phyloP scores from a whole-genome alignment of 2,113 vertebrate species.

The Pipa parva region DNA sequence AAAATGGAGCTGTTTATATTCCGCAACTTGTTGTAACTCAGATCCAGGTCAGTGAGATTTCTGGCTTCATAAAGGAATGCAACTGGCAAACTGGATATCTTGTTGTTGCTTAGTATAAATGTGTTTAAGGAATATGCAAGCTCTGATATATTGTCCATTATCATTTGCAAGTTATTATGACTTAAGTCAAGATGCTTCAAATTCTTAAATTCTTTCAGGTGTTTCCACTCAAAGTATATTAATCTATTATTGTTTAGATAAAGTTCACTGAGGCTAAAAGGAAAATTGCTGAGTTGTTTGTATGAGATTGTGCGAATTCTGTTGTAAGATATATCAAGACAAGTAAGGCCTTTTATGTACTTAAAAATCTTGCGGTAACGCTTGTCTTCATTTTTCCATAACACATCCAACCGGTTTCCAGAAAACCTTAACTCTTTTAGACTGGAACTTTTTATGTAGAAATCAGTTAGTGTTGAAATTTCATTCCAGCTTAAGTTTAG shows the following conservation, averaged over 20 bases:
- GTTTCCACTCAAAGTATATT: conserved; percentile 55
- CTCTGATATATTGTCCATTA: conserved; percentile 47
- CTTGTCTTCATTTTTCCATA: conserved; percentile 60
- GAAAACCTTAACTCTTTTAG: conserved; percentile 65
- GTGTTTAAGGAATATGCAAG: conserved; percentile 52
- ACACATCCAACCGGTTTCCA: conserved; percentile 58
- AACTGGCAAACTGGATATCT: conserved; percentile 55
- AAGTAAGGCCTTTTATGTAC: conserved; percentile 56
- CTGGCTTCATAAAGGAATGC: conserved; percentile 49
- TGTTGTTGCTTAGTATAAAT: conserved; percentile 63
- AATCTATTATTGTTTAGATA: conserved; percentile 53
- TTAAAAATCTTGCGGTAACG: conserved; percentile 57
- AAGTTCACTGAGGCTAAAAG: conserved; percentile 53
- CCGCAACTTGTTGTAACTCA: conserved; percentile 61
- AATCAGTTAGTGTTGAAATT: conserved; percentile 70
- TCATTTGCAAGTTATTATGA: conserved; percentile 55
- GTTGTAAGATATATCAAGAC: conserved; percentile 68
- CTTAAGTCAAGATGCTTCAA: conserved; percentile 61
- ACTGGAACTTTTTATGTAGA: conserved; percentile 56
- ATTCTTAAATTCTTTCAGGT: conserved; percentile 44
- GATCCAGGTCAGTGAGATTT: conserved; percentile 54
- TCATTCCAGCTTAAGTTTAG: conserved; percentile 62
- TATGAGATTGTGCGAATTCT: conserved; percentile 47
- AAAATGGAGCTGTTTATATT: conserved; percentile 61
- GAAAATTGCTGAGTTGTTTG: conserved; percentile 52